These are phyloP conservation scores for Octodon degus DNA, from an alignment of 2,113 vertebrate species.

Conservation along the genomic window DNA sequence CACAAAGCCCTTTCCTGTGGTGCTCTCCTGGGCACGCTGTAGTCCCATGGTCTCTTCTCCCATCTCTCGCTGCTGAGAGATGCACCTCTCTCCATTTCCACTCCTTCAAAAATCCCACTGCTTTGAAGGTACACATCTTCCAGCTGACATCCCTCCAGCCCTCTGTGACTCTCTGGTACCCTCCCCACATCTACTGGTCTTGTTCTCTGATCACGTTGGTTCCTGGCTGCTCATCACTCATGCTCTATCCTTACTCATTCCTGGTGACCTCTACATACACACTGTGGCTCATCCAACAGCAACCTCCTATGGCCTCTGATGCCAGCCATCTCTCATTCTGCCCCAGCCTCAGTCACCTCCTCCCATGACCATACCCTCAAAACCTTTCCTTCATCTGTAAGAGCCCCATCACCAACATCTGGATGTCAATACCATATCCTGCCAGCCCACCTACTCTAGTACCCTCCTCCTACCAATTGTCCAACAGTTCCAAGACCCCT, in stretches of 20 bases:
- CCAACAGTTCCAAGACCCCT: background rate
- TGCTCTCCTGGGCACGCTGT: background rate
- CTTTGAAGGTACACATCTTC: background rate
- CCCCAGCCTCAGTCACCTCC: background rate
- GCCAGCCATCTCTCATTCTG: background rate
- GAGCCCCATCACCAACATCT: background rate
- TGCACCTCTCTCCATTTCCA: background rate
- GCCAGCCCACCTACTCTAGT: background rate
- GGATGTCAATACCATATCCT: background rate
- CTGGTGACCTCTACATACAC: background rate
- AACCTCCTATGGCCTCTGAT: background rate
- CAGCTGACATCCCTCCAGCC: background rate
- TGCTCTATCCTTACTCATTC: background rate
- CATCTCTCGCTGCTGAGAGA: no score
- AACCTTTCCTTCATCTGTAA: background rate
- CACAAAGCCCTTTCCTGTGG: slow-evolving; percentile 14
- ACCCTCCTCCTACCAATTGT: background rate
- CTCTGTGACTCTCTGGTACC: background rate
- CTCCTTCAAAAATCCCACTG: background rate
- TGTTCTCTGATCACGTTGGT: background rate
- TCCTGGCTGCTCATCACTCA: background rate
- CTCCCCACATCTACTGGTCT: background rate
- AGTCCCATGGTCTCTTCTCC: background rate
- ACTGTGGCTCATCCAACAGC: background rate
- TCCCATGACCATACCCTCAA: background rate